These are phyloP conservation scores for Erebia ligea DNA, from an alignment of 2,888 invertebrate species.

Conservation along the genomic window DNA sequence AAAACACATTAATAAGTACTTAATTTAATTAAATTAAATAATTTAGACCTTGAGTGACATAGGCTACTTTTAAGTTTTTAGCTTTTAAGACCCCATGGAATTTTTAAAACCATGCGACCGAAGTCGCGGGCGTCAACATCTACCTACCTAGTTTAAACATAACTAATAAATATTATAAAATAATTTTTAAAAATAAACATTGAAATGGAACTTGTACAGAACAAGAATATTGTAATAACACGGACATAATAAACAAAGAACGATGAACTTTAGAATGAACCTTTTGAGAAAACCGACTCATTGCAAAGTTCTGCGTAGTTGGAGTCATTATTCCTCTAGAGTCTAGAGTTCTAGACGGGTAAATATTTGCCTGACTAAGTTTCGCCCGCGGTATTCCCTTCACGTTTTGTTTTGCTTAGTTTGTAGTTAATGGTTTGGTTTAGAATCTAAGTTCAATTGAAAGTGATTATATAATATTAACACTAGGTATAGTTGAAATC, in stretches of 20 bases:
- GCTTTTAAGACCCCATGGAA: no score
- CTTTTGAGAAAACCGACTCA: slow-evolving; percentile 53
- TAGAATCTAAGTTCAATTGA: slow-evolving; percentile 4
- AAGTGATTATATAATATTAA: not conserved
- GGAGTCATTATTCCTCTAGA: slow-evolving; percentile 61
- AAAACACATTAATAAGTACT: not conserved
- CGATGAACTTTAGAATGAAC: slow-evolving; percentile 50
- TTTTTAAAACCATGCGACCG: no score
- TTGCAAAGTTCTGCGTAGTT: slow-evolving; percentile 48
- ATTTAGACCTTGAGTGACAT: no score
- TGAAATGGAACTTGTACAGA: not conserved
- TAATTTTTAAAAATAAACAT: not conserved
- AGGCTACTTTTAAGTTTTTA: no score
- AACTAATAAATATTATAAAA: no score
- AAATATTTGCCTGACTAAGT: slow-evolving; percentile 63
- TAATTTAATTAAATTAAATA: no score
- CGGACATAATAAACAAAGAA: slow-evolving; percentile 38
- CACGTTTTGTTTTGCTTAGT: slow-evolving; percentile 16
- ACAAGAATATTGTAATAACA: slow-evolving; percentile 32
- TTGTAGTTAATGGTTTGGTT: slow-evolving; percentile 7
- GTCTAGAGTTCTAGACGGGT: slow-evolving; percentile 63
- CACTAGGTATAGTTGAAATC: not conserved
- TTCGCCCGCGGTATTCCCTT: slow-evolving; percentile 16
- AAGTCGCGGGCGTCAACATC: no score
- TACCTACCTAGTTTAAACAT: no score